Conservation (phyloP, 64 coral and sea anemone genomes). For the Montipora cactus region DNA sequence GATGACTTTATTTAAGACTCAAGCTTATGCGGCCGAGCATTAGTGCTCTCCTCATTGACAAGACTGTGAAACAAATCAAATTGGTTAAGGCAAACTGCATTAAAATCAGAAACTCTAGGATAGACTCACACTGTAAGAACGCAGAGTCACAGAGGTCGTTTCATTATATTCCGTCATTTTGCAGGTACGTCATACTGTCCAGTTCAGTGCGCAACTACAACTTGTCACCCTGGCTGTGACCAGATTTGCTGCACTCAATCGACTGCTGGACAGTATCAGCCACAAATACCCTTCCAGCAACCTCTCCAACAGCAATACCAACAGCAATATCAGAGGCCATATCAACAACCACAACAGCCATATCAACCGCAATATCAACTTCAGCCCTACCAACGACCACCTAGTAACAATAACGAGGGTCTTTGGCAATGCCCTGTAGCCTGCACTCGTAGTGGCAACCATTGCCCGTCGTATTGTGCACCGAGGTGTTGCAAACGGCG, state of each 20-base stretch:
- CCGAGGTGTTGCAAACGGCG: constrained; percentile 28
- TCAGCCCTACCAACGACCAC: neutral
- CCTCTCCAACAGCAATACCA: neutral
- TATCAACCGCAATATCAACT: constrained; percentile 7
- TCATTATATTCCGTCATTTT: neutral
- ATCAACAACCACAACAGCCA: neutral
- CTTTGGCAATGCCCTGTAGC: constrained; percentile 16
- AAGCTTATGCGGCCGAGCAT: too few relatives aligned
- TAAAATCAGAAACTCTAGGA: too few relatives aligned
- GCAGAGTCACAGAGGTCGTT: too few relatives aligned
- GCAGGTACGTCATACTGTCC: constrained; percentile 16
- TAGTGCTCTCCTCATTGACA: too few relatives aligned
- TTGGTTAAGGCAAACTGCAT: too few relatives aligned
- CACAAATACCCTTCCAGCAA: neutral
- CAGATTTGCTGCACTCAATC: neutral
- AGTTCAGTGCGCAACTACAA: neutral
- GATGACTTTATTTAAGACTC: too few relatives aligned
- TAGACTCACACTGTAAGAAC: too few relatives aligned
- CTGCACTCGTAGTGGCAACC: neutral
- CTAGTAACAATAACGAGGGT: neutral
- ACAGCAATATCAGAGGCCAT: neutral
- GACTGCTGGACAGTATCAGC: neutral
- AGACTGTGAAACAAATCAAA: too few relatives aligned
- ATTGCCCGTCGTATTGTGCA: constrained; percentile 54
- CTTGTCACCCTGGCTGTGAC: constrained; percentile 32